These are phyloP conservation scores for Caenorhabditis imperialis DNA, from an alignment of 2,888 invertebrate species.

Conservation along the genomic window DNA sequence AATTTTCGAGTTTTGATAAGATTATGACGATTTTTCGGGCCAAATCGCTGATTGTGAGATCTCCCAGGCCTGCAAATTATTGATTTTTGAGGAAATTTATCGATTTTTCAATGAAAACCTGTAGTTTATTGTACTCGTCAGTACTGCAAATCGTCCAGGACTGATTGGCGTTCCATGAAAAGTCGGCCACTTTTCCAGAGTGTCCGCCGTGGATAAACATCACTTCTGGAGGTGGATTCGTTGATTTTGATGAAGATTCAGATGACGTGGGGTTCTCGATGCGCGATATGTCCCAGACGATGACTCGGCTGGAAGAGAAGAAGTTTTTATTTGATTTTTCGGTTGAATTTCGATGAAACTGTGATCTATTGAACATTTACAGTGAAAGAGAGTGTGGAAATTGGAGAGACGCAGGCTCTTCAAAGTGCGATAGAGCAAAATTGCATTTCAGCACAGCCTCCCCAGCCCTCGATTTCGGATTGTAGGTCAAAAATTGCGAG, in stretches of 20 bases:
- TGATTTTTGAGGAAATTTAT: no score
- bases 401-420: no score
- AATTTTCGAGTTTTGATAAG: not conserved
- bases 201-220: constrained; percentile 97
- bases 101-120: constrained; percentile 79
- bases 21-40: not conserved
- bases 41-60: constrained; percentile 1
- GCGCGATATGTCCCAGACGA: constrained; percentile 98
- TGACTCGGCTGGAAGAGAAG: constrained; percentile 28
- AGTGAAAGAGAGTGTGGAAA: no score
- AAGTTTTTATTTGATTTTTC: no score
- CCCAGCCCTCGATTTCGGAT: no score
- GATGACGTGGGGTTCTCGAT: constrained; percentile 98
- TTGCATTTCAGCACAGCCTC: no score
- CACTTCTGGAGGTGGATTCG: constrained; percentile 66
- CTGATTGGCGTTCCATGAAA: constrained; percentile 99
- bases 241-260: constrained; percentile 81
- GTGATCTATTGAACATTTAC: no score
- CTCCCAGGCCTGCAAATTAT: constrained; percentile 27
- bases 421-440: no score
- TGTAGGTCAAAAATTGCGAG: no score
- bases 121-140: constrained; percentile 99
- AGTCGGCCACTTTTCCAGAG: constrained; percentile 99
- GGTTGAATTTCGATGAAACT: no score
- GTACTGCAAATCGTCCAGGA: constrained; percentile 99